Evolutionary conservation across 2,888 invertebrate genomes (phyloP), one percentile per base, ranked within the genome.

Genomic region (Scelioninae gen. 2): DNA sequence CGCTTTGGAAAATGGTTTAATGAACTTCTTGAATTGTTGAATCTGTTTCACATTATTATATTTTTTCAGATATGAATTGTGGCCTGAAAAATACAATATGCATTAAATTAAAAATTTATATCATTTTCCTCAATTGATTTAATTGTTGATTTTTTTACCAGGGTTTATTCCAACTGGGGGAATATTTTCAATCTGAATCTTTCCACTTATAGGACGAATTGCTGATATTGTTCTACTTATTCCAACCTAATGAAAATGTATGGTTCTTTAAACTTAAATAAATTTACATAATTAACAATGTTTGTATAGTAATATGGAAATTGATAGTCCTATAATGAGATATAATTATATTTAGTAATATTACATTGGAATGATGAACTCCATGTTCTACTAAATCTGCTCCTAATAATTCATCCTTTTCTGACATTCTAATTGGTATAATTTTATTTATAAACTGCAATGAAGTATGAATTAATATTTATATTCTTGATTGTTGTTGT

Each of bases 371-470:
- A 82, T 95, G 94, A 46, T 92, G 89, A 43, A 96, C 92, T 76
- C 91, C 90, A 84, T 97, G 96, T 82, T 97, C 96, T 1, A 93
- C 92, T 28, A 96, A 88, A 87, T 97, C 96, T 0, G 96, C 96
- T 0, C 96, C 96, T 10, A 96, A 87, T 45, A 96, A 87, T 86
- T 97, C 96, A 53, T 95, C 94, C 79, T 94, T 92, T 0, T 92
- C 90, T 63, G 92, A 91, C 95, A 96, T 95, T 10, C 97, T 90
- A 71, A 97, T 94, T 0, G 94, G 92, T 78, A 95, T 87, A 13
- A 95, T 87, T 84, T 90, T 91, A 84, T 96, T 91, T 13, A 96
- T 92, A 25, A 84, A 19, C 89, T 89, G 75, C 28, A 52, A 73
- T n/a, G n/a, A n/a, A n/a, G n/a, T n/a, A n/a, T n/a, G n/a, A n/a